Base-by-base conservation (phyloP, 2,113 vertebrate genomes). In the Callipepla californica region DNA sequence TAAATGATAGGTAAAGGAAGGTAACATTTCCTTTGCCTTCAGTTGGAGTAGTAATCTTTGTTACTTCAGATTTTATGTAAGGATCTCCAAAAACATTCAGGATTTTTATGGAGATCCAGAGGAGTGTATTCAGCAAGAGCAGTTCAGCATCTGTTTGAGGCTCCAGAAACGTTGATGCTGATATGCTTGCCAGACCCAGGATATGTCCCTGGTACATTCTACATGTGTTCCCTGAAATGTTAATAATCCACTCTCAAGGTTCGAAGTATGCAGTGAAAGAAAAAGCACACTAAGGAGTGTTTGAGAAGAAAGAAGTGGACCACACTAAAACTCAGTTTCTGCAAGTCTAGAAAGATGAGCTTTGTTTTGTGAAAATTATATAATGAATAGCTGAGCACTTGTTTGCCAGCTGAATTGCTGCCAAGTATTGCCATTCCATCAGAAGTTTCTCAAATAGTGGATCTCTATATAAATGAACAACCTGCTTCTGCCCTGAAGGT, bases 351-450 rank as follows among this genome's bases (percentile, higher is more conserved):
- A 63, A 89, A 91, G 82, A 87, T 55, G 21, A 80, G 21, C 21
- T 57, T 82, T 80, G 61, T 89, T 73, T 69, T 20, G 47, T 92
- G 84, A 95, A 91, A 91, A 85, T 25, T 22, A 70, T 79, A 47
- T 89, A 87, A 73, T 77, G 89, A 93, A 73, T 59, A 87, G 63
- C 11, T 16, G 89, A 85, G 20, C 51, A 42, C 63, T 76, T 57
- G 42, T 45, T 92, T 87, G 65, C 63, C 30, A 75, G 65, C 13
- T 93, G 85, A 91, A 87, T 78, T 34, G 51, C 44, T 93, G 65
- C 68, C 95, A 94, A 93, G 82, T 94, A 88, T 85, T 91, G 34
- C 55, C 32, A 19, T 85, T 76, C 38, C 28, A 67, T 85, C 72
- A 82, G 50, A 76, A 82, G 4, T 45, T 76, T 80, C 51, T 85